Evolutionary conservation across 2,888 invertebrate genomes (phyloP), one percentile per base, ranked within the genome.

Genomic region (Mactromeris polynyma): DNA sequence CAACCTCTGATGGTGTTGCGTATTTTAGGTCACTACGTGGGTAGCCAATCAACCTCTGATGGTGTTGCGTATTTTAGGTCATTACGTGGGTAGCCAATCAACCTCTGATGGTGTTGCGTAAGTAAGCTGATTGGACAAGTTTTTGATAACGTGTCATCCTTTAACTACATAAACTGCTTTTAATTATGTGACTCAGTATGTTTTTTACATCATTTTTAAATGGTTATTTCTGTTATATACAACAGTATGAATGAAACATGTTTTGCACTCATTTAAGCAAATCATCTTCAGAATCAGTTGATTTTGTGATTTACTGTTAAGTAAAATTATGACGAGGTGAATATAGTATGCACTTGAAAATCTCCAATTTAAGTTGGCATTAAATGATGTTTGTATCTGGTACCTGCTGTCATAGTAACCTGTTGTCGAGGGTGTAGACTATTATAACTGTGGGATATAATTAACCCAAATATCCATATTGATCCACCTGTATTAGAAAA

Each of bases 401-500:
- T 31, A 19, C 73, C 31, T 42, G 69, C 83, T 83, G 81, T 51
- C 46, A 77, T 46, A 51, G 36, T 86, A 81, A 82, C 86, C 82
- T 58, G 82, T 87, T 78, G 77, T 46, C 38, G 82, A 77, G 73
- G 33, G 21, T 58, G 54, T 51, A 78, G 38, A 54, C 51, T 82
- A 78, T 85, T 82, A 58, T 33, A 82, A 83, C 81, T 77, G 46
- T 81, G 77, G 82, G 82, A 81, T 58, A 40, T 87, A 78, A 87
- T 87, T 87, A 87, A 87, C 86, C 86, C 82, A 87, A 87, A 83
- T 82, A 87, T 87, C 81, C 81, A 33, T 42, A 82, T 58, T 87
- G 78, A 87, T 87, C 86, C 82, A 54, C 81, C 81, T 82, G 82
- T 84, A 84, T 83, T 54, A 26, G 21, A 51, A 38, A 78, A 40